Conservation (phyloP, 2,113 vertebrate species). For the Pavo muticus region DNA sequence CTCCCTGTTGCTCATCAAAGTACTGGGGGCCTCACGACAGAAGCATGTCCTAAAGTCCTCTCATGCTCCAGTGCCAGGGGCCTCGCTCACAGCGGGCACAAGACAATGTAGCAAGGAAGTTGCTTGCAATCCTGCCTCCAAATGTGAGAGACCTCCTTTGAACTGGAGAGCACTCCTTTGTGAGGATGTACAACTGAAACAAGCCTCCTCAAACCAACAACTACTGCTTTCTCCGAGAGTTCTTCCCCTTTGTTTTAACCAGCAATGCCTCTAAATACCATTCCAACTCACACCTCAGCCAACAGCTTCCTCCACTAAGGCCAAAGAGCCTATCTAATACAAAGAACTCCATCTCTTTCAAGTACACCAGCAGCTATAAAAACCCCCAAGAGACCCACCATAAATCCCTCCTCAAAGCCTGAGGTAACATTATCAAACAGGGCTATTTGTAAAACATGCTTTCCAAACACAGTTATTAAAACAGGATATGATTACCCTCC, state of each 20-base stretch:
- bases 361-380: fast-evolving
- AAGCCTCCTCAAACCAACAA: neutral
- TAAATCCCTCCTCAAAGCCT: neutral
- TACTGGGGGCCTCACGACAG: neutral
- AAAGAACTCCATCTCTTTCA: fast-evolving
- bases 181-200: neutral
- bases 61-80: neutral
- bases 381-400: neutral
- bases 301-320: neutral
- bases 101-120: neutral
- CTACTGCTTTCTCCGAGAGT: fast-evolving
- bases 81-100: fast-evolving
- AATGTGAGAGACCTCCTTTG: fast-evolving
- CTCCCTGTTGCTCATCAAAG: neutral
- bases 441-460: neutral
- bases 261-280: neutral
- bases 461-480: neutral
- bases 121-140: fast-evolving
- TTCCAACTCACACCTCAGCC: neutral
- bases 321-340: neutral
- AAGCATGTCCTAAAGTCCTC: neutral
- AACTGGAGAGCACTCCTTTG: fast-evolving
- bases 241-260: neutral
- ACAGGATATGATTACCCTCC: fast-evolving
- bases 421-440: neutral